phyloP scores from a whole-genome alignment of 2,888 invertebrate genomes.

The Diarsia rubi region DNA sequence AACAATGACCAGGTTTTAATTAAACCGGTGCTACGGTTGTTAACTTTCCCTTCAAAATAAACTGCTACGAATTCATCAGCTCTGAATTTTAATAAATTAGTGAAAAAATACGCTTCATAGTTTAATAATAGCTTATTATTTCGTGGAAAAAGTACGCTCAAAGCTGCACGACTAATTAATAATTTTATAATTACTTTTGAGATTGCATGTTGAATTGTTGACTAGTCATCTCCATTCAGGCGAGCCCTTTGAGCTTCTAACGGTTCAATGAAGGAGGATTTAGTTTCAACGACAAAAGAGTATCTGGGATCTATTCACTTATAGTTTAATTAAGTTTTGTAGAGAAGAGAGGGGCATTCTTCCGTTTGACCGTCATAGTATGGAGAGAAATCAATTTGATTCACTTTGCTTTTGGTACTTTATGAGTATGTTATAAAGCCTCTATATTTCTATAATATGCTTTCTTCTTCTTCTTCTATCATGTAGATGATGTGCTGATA shows the following conservation, averaged over 20 bases:
- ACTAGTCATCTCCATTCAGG: background rate
- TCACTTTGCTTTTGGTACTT: too few relatives aligned
- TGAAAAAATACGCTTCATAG: background rate
- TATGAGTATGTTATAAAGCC: too few relatives aligned
- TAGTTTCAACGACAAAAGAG: background rate
- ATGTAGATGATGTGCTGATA: too few relatives aligned
- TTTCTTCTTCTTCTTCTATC: too few relatives aligned
- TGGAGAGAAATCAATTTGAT: background rate
- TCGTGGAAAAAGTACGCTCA: background rate
- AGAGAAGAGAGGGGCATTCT: background rate
- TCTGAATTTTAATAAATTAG: slow-evolving; percentile 20
- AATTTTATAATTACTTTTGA: background rate
- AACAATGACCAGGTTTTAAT: slow-evolving; percentile 57
- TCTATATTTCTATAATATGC: too few relatives aligned
- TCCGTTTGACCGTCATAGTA: background rate
- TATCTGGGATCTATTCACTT: slow-evolving; percentile 2
- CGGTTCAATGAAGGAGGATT: background rate
- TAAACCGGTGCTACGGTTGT: slow-evolving; percentile 59
- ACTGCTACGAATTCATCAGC: slow-evolving; percentile 36
- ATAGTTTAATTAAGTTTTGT: slow-evolving; percentile 1
- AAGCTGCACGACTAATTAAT: background rate
- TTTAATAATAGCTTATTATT: background rate
- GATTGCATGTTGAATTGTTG: too few relatives aligned
- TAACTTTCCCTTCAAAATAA: slow-evolving; percentile 63
- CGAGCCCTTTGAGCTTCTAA: background rate